Evolutionary conservation across 2,888 invertebrate species (phyloP).

Genomic region (Desoria tigrina): DNA sequence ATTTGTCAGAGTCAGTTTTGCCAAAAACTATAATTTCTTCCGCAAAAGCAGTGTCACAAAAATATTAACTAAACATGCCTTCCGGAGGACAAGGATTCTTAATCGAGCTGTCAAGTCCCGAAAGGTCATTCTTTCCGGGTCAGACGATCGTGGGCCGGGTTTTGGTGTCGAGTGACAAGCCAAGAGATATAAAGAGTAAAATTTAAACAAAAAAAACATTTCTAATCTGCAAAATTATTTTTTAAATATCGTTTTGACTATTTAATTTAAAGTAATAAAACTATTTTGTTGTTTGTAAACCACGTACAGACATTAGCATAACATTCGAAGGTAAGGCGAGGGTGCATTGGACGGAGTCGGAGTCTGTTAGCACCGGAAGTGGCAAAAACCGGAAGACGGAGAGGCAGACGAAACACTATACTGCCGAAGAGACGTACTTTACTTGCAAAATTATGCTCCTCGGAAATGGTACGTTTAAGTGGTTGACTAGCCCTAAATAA

Average conservation of each 20-base stretch:
- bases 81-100: constrained; percentile 61
- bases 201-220: too few species aligned
- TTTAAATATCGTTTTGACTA: neutral
- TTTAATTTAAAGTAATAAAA: neutral
- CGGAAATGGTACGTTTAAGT: constrained; percentile 64
- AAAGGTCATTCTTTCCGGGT: constrained; percentile 67
- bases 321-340: constrained; percentile 73
- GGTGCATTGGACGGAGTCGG: constrained; percentile 69
- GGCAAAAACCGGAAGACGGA: constrained; percentile 59
- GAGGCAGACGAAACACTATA: constrained; percentile 64
- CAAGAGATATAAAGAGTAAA: constrained; percentile 70
- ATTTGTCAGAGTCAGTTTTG: too few species aligned
- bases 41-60: too few species aligned
- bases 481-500: too few species aligned
- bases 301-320: constrained; percentile 73
- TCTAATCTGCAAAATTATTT: neutral
- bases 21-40: too few species aligned
- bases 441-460: constrained; percentile 72
- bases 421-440: constrained; percentile 76
- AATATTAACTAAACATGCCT: too few species aligned
- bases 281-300: neutral
- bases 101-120: constrained; percentile 73
- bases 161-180: constrained; percentile 63
- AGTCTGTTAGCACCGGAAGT: constrained; percentile 60
- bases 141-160: constrained; percentile 67